phyloP scores from a whole-genome alignment of 2,113 vertebrate genomes.

The Cyprinodon brontotheroides region DNA sequence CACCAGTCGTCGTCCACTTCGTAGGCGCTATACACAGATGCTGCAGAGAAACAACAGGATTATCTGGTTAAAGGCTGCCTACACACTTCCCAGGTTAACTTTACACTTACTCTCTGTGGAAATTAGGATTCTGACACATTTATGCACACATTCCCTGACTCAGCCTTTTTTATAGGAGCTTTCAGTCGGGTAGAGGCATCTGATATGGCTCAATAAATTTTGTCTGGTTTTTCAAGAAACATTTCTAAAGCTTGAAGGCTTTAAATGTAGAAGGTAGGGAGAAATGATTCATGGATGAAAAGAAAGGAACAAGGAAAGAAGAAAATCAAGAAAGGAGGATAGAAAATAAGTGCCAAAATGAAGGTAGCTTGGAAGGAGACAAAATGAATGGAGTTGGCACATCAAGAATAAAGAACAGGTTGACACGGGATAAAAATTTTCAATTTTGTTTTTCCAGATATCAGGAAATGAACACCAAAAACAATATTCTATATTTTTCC shows the following conservation, averaged over 20 bases:
- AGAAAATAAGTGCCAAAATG: no score
- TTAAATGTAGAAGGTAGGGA: not conserved
- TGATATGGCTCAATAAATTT: not conserved
- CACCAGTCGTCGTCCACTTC: constrained; percentile 93
- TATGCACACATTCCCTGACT: no score
- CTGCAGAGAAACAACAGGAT: constrained; percentile 57
- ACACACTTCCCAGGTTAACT: not conserved
- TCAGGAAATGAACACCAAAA: no score
- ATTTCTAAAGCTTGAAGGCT: not conserved
- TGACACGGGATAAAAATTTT: no score
- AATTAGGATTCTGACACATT: not conserved
- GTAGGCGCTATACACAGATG: constrained; percentile 83
- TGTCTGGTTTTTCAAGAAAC: not conserved
- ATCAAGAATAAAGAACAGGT: no score
- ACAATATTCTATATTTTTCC: no score
- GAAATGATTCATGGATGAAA: not conserved
- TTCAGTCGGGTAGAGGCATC: not conserved
- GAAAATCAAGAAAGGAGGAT: no score
- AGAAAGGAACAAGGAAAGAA: no score
- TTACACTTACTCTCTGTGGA: not conserved
- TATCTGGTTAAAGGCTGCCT: not conserved
- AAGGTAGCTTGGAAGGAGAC: no score
- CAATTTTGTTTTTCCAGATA: no score
- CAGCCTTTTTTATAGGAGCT: no score
- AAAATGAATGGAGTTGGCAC: no score